Evolutionary conservation across 2,113 vertebrate species (phyloP).

Genomic region (Cavia porcellus): DNA sequence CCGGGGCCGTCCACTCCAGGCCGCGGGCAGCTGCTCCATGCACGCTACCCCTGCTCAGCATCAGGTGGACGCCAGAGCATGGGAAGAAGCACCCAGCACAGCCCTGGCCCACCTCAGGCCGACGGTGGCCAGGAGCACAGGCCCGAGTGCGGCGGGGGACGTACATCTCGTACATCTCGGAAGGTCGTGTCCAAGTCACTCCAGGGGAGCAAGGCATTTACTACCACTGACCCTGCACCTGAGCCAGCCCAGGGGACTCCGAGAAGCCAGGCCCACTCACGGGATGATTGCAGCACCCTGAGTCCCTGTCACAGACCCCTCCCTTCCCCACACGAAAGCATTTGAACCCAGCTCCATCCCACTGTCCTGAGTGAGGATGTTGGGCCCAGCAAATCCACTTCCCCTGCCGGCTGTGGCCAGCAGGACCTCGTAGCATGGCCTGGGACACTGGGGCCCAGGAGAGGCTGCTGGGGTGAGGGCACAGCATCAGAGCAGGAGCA

Average conservation of each 20-base stretch:
- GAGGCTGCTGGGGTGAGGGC: fast-evolving
- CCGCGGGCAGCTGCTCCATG: fast-evolving
- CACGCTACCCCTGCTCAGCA: fast-evolving
- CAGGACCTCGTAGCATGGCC: fast-evolving
- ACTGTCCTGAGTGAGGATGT: neutral
- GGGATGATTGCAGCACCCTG: fast-evolving
- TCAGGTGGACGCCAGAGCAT: fast-evolving
- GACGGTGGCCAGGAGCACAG: neutral
- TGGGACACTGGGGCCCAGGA: neutral
- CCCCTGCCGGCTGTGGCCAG: fast-evolving
- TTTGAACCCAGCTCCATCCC: neutral
- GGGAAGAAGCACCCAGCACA: neutral
- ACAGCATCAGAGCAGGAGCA: neutral
- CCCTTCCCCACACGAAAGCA: too few species aligned
- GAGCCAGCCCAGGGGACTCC: neutral
- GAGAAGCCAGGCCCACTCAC: neutral
- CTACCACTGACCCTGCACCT: neutral
- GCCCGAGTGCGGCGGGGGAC: neutral
- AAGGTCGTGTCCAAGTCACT: neutral
- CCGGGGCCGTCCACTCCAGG: neutral
- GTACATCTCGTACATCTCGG: too few species aligned
- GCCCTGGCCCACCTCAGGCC: neutral
- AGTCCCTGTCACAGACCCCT: too few species aligned
- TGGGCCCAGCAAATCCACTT: neutral
- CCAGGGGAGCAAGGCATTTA: neutral